Evolutionary conservation across 2,113 vertebrate genomes (phyloP), one percentile per base, ranked within the genome.

Genomic region (Meleagris gallopavo): DNA sequence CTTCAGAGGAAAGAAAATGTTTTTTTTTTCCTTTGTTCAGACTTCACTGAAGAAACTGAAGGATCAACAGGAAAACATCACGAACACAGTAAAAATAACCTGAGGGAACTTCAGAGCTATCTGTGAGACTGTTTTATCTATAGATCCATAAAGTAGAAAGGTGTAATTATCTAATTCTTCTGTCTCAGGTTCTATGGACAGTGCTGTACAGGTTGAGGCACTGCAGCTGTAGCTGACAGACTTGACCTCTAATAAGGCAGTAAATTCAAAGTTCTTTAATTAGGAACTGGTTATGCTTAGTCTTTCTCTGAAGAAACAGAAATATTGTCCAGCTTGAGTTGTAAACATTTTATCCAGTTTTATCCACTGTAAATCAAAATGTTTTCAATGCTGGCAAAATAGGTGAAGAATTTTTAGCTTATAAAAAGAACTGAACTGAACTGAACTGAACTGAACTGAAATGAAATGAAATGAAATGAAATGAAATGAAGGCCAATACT

Each of bases 281-380:
- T 9, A 52, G 22, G n/a, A 89, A 34, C 46, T 93, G 19, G 19
- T 29, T 79, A 50, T 90, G 14, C 60, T 88, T 87, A 84, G 43
- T 65, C 48, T 87, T n/a, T 61, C 67, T 82, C 67, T 54, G 36
- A 92, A 82, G 62, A 93, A 92, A 46, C 9, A 82, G 58, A 94
- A 92, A 40, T 12, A 66, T 69, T 87, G 43, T 82, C 20, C 20
- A 58, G 6, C 16, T 76, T 85, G 57, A 79, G 24, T 36, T 93
- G 41, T 79, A 96, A 87, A 82, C 27, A 75, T 87, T 90, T 84
- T 77, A 34, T 90, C 57, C 61, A 61, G 5, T 54, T 90, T 92
- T 87, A 73, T 72, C 20, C 58, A 72, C 48, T 84, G n/a, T 79
- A 92, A 95, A 89, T 92, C 83, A 65, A 66, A 92, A 86, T 76